These are phyloP conservation scores for Hydropotes inermis DNA, from an alignment of 2,113 vertebrate genomes.

Conservation along the genomic window DNA sequence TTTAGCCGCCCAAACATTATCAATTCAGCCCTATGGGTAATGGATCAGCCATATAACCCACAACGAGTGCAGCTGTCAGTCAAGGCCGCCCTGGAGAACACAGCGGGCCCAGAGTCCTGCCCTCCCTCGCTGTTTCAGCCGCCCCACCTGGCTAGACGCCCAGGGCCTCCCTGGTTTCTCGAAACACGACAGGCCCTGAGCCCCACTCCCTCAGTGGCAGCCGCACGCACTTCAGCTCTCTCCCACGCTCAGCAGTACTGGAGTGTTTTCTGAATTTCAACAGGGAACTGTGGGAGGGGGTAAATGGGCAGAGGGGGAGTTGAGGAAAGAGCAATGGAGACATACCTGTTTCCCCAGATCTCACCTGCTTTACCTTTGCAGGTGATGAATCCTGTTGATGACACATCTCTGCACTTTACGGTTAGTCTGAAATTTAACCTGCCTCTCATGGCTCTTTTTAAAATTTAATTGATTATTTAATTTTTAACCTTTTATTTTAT, in stretches of 20 bases:
- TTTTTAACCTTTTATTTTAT: neutral
- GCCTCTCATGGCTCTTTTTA: neutral
- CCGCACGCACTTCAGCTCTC: neutral
- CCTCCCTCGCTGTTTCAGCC: neutral
- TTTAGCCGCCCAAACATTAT: conserved; percentile 54
- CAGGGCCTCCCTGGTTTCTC: neutral
- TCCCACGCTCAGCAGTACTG: neutral
- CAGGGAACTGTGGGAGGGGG: neutral
- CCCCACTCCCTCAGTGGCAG: neutral
- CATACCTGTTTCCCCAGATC: neutral
- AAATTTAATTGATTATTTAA: neutral
- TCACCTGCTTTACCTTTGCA: neutral
- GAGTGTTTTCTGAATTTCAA: neutral
- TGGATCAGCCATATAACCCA: conserved; percentile 38
- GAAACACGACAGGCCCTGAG: rapidly evolving
- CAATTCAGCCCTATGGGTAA: conserved; percentile 51
- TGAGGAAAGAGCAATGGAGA: neutral
- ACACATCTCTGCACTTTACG: neutral
- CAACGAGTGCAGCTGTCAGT: conserved; percentile 38
- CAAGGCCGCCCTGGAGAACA: neutral
- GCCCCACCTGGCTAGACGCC: neutral
- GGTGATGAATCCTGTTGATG: neutral
- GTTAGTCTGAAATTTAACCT: neutral
- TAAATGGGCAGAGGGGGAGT: neutral
- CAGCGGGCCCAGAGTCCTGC: neutral